These are phyloP conservation scores for Neopelma chrysocephalum DNA, from an alignment of 2,797 vertebrate species.

Conservation along the genomic window DNA sequence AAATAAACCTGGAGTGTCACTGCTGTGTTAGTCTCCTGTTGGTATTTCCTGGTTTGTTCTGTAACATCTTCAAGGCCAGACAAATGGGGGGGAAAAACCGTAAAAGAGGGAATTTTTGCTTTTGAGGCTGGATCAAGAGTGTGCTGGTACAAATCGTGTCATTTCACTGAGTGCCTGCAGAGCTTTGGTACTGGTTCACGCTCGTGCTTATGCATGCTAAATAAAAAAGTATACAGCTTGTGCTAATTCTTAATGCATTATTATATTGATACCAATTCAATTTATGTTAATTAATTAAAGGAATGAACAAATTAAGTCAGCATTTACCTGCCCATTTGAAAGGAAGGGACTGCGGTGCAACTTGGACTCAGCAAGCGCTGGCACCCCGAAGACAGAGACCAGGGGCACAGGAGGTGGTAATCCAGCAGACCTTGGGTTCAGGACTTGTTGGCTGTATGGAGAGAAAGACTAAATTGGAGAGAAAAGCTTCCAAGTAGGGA, in stretches of 20 bases:
- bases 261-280: constrained; percentile 24
- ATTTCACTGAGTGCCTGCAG: neutral
- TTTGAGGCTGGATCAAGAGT: neutral
- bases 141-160: neutral
- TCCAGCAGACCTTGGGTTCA: accelerated
- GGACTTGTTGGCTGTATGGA: neutral
- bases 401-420: accelerated
- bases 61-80: neutral
- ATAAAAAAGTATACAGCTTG: neutral
- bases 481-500: neutral
- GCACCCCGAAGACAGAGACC: neutral
- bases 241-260: neutral
- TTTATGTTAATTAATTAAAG: neutral
- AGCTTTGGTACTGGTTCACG: neutral
- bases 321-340: neutral
- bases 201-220: neutral
- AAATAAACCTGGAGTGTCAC: neutral
- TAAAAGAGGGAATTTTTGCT: neutral
- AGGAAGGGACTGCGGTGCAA: neutral
- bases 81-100: neutral
- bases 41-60: neutral
- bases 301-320: neutral
- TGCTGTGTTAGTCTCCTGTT: neutral
- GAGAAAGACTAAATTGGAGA: neutral
- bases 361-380: neutral